Evolutionary conservation across 2,113 vertebrate species (phyloP).

Genomic region (Microcebus ravelobensis): DNA sequence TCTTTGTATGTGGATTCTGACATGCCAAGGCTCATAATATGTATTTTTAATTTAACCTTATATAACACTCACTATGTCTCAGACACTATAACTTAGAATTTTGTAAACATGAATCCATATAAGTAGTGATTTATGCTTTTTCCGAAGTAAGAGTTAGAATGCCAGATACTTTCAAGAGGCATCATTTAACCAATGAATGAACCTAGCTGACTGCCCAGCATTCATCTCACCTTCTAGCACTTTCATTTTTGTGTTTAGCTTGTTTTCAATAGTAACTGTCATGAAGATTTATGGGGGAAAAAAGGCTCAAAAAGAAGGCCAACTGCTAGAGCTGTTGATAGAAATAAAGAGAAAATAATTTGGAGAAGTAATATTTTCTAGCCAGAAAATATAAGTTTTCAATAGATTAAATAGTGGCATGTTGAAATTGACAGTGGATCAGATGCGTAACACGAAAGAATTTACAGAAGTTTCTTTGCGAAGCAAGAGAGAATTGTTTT

Average conservation of each 20-base stretch:
- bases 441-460: background rate
- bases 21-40: background rate
- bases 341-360: background rate
- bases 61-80: background rate
- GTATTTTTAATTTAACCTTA: constrained; percentile 10
- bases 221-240: background rate
- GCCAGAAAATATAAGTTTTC: background rate
- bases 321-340: background rate
- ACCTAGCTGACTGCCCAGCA: too few species aligned
- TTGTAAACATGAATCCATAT: background rate
- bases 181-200: background rate
- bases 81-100: background rate
- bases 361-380: background rate
- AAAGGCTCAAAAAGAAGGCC: background rate
- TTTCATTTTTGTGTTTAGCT: background rate
- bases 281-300: background rate
- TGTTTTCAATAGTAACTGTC: constrained; percentile 8
- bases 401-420: background rate
- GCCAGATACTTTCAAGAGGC: background rate
- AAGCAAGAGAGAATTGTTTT: background rate
- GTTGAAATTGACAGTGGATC: background rate
- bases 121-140: background rate
- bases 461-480: background rate
- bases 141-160: background rate
- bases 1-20: constrained; percentile 8